phyloP scores from a whole-genome alignment of 1,140 invertebrate genomes.

The Panulirus ornatus region DNA sequence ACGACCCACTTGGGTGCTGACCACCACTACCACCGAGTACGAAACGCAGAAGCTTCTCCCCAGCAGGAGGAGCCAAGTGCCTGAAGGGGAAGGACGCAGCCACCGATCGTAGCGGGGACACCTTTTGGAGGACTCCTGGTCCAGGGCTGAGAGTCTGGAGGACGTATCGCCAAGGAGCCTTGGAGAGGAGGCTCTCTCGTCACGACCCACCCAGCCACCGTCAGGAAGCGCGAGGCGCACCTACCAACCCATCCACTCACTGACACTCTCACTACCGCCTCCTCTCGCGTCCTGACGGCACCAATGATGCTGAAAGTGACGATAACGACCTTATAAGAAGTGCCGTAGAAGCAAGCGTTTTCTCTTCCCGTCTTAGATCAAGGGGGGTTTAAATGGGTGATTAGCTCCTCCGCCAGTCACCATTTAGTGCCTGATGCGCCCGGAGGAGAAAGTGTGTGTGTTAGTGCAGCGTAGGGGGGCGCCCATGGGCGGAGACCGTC shows the following conservation, averaged over 20 bases:
- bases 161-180: neutral
- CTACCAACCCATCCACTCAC: no score
- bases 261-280: no score
- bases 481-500: neutral
- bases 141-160: neutral
- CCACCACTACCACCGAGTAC: no score
- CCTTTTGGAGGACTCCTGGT: neutral
- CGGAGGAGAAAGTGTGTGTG: neutral
- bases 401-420: neutral
- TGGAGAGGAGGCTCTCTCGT: no score
- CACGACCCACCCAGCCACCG: no score
- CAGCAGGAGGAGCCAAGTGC: no score
- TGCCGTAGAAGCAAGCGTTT: neutral
- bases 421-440: neutral
- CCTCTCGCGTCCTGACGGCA: no score
- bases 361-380: neutral
- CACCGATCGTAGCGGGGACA: no score
- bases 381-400: neutral
- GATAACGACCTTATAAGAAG: neutral
- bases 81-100: no score
- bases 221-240: no score
- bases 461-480: neutral
- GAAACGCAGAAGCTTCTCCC: no score
- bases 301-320: neutral
- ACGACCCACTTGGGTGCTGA: no score